Conservation (phyloP, 2,888 invertebrate species). For the Eupsilia transversa region DNA sequence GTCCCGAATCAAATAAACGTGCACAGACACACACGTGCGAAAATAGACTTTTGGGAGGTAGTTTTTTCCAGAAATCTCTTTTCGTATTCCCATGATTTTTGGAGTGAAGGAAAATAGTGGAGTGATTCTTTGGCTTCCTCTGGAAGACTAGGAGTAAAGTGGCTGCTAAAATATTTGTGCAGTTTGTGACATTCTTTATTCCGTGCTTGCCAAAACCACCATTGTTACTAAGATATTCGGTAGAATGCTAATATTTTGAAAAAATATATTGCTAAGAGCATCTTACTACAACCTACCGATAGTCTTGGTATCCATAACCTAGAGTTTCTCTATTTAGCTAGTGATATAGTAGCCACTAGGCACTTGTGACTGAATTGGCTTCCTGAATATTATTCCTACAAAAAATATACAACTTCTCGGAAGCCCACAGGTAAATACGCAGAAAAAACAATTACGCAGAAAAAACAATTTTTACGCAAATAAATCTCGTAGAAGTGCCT, state of each 20-base stretch:
- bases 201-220: not conserved
- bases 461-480: slow-evolving; percentile 29
- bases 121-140: slow-evolving; percentile 21
- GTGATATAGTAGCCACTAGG: not conserved
- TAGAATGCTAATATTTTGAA: not conserved
- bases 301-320: not conserved
- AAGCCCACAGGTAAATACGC: slow-evolving; percentile 6
- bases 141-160: not conserved
- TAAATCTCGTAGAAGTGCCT: slow-evolving; percentile 46
- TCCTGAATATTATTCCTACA: not conserved
- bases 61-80: slow-evolving; percentile 47
- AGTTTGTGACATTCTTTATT: not conserved
- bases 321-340: not conserved
- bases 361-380: not conserved
- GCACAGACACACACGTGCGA: slow-evolving; percentile 49
- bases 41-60: slow-evolving; percentile 48
- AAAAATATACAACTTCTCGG: not conserved
- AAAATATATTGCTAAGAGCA: not conserved
- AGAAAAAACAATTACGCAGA: no score
- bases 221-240: not conserved
- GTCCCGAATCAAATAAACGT: slow-evolving; percentile 52
- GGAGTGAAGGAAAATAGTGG: slow-evolving; percentile 23
- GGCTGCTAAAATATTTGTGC: slow-evolving; percentile 1
- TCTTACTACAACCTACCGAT: not conserved
- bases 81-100: slow-evolving; percentile 44